These are phyloP conservation scores for Ptychobarbus kaznakovi DNA, from an alignment of 2,797 vertebrate species.

Conservation along the genomic window DNA sequence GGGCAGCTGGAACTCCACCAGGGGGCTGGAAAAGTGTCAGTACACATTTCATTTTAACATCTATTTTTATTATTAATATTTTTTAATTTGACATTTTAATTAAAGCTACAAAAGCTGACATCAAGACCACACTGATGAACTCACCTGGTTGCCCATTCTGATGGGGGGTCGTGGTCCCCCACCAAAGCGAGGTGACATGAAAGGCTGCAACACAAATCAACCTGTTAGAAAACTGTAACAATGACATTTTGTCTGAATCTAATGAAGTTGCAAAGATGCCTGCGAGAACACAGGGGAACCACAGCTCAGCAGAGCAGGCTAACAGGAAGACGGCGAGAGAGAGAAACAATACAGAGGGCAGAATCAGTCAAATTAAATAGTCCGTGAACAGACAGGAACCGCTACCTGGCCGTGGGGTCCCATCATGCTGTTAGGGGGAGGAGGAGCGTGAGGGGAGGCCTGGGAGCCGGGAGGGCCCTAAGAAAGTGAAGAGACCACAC, in stretches of 20 bases:
- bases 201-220: slow-evolving; percentile 81
- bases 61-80: background rate
- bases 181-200: slow-evolving; percentile 97
- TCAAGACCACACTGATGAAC: background rate
- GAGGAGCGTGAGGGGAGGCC: slow-evolving; percentile 99
- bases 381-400: slow-evolving; percentile 50
- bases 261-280: slow-evolving; percentile 1
- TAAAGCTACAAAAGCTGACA: background rate
- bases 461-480: slow-evolving; percentile 99
- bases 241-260: background rate
- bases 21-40: slow-evolving; percentile 73
- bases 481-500: slow-evolving; percentile 78
- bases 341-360: slow-evolving; percentile 43
- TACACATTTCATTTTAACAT: background rate
- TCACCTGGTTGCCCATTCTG: slow-evolving; percentile 97
- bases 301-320: slow-evolving; percentile 16
- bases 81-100: too few relatives aligned
- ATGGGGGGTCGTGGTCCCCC: slow-evolving; percentile 97
- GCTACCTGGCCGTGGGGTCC: slow-evolving; percentile 99
- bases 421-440: slow-evolving; percentile 99
- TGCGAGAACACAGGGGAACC: slow-evolving; percentile 10
- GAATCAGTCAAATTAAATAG: slow-evolving; percentile 14
- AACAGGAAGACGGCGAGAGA: slow-evolving; percentile 57
- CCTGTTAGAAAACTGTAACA: background rate
- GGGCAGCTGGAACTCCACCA: slow-evolving; percentile 93